Evolutionary conservation across 1,140 invertebrate genomes (phyloP).

Genomic region (Lamellibrachia luymesi): DNA sequence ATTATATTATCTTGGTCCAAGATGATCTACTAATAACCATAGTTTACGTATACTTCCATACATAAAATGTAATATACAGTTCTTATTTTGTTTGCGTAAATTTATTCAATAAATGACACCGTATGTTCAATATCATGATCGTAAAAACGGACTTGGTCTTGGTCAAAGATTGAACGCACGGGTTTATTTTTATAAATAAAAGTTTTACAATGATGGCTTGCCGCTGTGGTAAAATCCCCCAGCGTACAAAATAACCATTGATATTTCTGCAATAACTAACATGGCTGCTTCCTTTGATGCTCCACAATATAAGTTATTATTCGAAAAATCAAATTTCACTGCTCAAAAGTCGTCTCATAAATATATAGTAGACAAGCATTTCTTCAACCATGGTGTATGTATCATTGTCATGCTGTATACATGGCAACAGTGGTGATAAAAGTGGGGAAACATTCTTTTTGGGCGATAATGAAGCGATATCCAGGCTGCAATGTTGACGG

Average conservation of each 20-base stretch:
- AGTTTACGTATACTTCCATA: no score
- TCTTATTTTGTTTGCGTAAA: no score
- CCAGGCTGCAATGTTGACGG: neutral
- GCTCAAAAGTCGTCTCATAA: neutral
- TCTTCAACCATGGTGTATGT: neutral
- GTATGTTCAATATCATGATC: no score
- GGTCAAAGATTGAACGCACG: no score
- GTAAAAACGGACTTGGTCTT: no score
- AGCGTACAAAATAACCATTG: neutral
- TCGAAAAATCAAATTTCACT: neutral
- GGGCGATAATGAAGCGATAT: neutral
- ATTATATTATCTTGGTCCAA: no score
- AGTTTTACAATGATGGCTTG: no score
- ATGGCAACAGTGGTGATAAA: neutral
- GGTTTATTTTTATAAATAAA: no score
- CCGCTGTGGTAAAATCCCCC: neutral
- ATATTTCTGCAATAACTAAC: neutral
- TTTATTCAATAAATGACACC: no score
- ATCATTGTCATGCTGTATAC: neutral
- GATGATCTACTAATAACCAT: no score
- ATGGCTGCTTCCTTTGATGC: neutral
- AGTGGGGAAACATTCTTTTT: neutral
- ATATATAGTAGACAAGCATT: constrained; percentile 2
- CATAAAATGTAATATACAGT: no score
- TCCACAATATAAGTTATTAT: neutral